Percentiles rank a stretch among this genome's conserved stretches.
phyloP scores from a whole-genome alignment of 1,140 invertebrate genomes.

The Macrostomum lignano region DNA sequence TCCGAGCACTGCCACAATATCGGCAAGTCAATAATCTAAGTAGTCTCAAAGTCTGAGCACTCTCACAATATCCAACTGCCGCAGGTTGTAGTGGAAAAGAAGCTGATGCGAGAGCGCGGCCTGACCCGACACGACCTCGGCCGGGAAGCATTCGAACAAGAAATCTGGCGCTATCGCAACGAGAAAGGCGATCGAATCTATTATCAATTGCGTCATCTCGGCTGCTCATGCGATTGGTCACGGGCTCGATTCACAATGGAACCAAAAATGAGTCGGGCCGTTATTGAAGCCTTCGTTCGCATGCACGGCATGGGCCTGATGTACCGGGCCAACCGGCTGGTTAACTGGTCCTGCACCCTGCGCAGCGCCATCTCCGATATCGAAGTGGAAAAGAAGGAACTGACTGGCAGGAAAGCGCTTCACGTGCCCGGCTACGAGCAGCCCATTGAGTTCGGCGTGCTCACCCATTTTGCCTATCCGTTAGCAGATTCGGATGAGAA shows the following conservation, averaged over 20 bases:
- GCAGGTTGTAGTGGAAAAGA: slow-evolving; percentile 57
- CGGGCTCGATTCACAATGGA: slow-evolving; percentile 85
- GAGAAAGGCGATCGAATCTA: slow-evolving; percentile 76
- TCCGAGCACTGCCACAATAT: no score
- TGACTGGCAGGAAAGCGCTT: slow-evolving; percentile 55
- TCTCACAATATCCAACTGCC: no score
- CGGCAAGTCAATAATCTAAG: no score
- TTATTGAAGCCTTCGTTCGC: slow-evolving; percentile 69
- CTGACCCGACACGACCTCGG: slow-evolving; percentile 63
- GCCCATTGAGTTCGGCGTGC: slow-evolving; percentile 68
- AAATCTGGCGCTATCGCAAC: slow-evolving; percentile 82
- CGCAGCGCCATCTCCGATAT: slow-evolving; percentile 93
- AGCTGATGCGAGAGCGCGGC: slow-evolving; percentile 33
- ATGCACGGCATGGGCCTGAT: slow-evolving; percentile 65
- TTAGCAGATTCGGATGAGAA: slow-evolving; percentile 32
- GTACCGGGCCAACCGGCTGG: slow-evolving; percentile 60
- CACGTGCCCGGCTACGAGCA: slow-evolving; percentile 61
- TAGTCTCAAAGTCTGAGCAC: no score
- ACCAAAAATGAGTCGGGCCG: slow-evolving; percentile 42
- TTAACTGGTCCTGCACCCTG: slow-evolving; percentile 87
- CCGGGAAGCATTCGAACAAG: slow-evolving; percentile 49
- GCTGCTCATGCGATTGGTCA: slow-evolving; percentile 76
- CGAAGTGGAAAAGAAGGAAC: slow-evolving; percentile 73
- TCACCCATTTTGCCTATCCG: slow-evolving; percentile 68
- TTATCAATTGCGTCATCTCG: slow-evolving; percentile 54